Conservation (phyloP, 2,797 vertebrate species). For the Paedocypris micromegethes region DNA sequence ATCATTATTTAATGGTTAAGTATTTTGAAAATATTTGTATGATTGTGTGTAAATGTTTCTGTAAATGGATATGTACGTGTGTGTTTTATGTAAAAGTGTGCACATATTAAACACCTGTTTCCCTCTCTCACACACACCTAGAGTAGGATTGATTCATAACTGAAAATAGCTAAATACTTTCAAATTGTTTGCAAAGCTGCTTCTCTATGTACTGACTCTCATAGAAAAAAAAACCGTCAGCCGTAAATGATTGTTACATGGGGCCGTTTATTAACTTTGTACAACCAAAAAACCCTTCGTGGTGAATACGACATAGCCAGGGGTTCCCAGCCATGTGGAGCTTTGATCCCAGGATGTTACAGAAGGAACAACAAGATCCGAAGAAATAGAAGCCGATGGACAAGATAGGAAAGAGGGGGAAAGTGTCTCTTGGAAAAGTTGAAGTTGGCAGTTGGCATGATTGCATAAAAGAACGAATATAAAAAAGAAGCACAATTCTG, state of each 20-base stretch:
- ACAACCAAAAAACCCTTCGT: constrained; percentile 63
- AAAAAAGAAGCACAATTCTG: constrained; percentile 52
- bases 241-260: constrained; percentile 61
- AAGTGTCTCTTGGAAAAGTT: constrained; percentile 53
- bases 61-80: no score
- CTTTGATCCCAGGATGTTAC: constrained; percentile 78
- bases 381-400: constrained; percentile 34
- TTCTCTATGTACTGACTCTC: neutral
- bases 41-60: no score
- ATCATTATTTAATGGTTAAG: no score
- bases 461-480: constrained; percentile 52
- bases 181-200: neutral
- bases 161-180: no score
- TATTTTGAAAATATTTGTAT: no score
- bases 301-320: constrained; percentile 57
- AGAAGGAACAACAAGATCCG: constrained; percentile 52
- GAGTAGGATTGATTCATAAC: no score
- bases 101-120: no score
- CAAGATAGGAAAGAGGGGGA: constrained; percentile 32
- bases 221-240: constrained; percentile 25
- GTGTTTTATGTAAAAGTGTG: no score
- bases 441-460: constrained; percentile 30
- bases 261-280: constrained; percentile 71
- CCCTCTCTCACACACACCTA: no score
- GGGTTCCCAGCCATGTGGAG: constrained; percentile 55